Evolutionary conservation across 2,113 vertebrate species (phyloP), one percentile per base, ranked within the genome.

Genomic region (Acinonyx jubatus): DNA sequence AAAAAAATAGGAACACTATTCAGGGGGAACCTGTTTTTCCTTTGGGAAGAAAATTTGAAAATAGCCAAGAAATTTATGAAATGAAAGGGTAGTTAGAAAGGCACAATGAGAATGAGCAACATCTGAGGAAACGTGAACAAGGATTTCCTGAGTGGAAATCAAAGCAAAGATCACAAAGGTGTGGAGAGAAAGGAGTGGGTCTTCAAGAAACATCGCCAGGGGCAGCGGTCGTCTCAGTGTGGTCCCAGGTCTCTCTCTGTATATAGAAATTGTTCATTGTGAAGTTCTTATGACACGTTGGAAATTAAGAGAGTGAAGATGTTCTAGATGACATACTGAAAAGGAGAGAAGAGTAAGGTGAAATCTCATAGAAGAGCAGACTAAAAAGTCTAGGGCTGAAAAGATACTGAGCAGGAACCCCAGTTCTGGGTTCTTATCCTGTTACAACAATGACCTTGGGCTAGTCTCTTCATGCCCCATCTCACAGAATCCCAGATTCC

Each of bases 21-120:
- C n/a, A 94, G 45, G 8, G 55, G 55, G 19, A 71, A 78, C 25
- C 4, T 36, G 36, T 73, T 63, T 89, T 36, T 66, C 82, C 21
- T 86, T 57, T 82, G 66, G 31, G 61, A n/a, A 94, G 73, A 96
- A 95, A 89, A 38, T 93, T 48, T 88, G 18, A 45, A 91, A 92
- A 41, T 27, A 89, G 23, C 9, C n/a, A 89, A 74, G 33, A 92
- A 81, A 91, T 50, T 8, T 19, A 61, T 79, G 33, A 78, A 68
- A 68, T 41, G 5, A 82, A 61, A 57, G 36, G 38, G 38, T 89
- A 74, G 52, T 63, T 82, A n/a, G 27, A 88, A 90, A 92, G 33
- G 1, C 27, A n/a, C 68, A 31, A 48, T 33, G 71, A 50, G 9
- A 29, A 1, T 50, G 14, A 78, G 57, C 10, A 63, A 68, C 4